phyloP scores from a whole-genome alignment of 92 coral and sea anemone genomes.

The Bergia sp. region DNA sequence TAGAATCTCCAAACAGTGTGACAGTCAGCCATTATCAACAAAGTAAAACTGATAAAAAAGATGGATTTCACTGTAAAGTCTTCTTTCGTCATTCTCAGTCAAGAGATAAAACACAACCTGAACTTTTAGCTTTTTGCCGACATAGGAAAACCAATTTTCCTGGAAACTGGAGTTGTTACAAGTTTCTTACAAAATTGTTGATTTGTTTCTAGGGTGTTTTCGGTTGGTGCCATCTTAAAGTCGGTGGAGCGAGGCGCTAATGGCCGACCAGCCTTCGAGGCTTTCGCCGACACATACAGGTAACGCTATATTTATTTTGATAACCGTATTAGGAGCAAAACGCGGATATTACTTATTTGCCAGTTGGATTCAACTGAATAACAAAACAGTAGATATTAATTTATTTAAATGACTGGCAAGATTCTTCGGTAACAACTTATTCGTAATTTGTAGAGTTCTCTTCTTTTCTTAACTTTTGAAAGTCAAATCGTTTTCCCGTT shows the following conservation, averaged over 20 bases:
- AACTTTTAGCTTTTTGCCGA: no score
- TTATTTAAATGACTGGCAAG: no score
- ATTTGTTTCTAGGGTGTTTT: conserved; percentile 69
- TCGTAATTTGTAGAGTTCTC: not conserved
- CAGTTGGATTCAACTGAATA: not conserved
- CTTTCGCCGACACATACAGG: conserved; percentile 91
- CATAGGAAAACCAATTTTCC: no score
- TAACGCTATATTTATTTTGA: conserved; percentile 8
- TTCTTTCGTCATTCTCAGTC: no score
- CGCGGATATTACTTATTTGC: not conserved
- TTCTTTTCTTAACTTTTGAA: not conserved
- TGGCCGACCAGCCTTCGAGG: conserved; percentile 86
- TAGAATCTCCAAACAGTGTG: no score
- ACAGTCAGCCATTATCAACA: no score
- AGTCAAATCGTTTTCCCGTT: not conserved
- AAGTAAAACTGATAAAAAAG: no score
- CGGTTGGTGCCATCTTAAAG: conserved; percentile 82
- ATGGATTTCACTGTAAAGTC: no score
- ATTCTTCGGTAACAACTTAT: not conserved
- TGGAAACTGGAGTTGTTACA: no score
- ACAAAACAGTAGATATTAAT: not conserved
- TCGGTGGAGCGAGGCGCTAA: conserved; percentile 75
- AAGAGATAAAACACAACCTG: no score
- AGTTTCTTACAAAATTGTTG: not conserved
- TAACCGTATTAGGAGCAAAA: not conserved